Base-by-base conservation (phyloP, 2,113 vertebrate species). In the Chaetodon auriga region DNA sequence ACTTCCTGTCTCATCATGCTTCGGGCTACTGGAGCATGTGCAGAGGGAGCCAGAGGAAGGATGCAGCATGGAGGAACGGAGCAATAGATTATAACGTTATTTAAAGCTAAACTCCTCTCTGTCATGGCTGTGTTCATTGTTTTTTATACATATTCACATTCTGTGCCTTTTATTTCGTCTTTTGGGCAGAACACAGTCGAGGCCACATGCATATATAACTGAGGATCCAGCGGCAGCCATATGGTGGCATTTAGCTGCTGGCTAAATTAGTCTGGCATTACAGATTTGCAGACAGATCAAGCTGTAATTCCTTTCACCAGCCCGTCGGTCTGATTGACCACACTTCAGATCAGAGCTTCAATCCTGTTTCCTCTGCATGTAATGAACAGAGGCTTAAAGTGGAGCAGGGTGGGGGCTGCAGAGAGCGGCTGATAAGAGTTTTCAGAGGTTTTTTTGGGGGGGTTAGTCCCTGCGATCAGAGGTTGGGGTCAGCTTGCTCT, bases 221-320 rank as follows among this genome's bases (percentile, higher is more conserved):
- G 62, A 70, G 82, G 57, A 74, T 86, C 76, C 72, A 75, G 83
- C 41, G 2, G 74, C 82, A 76, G 82, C 83, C 92, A 92, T 92
- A 94, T 90, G 93, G 90, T 87, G 87, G 82, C 91, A 92, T 94
- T 95, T 94, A 92, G 90, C 82, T 78, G 87, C 81, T 87, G 91
- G 82, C 65, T 83, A 92, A 94, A 93, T 92, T 90, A 92, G 92
- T 92, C 84, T 48, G 86, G 90, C 84, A 89, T 92, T 90, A 90
- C 80, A 92, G 93, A 93, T 91, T 90, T 87, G 87, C 85, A 87
- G 81, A 91, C 91, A 86, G 91, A 93, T 93, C 91, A 85, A 60
- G 86, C 79, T 82, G 89, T 92, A 93, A 95, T 88, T 90, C 88
- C 85, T 86, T 75, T 85, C 90, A 85, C 73, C 87, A 90, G 87